Evolutionary conservation across 2,113 vertebrate species (phyloP).

Genomic region (Oncorhynchus gorbuscha): DNA sequence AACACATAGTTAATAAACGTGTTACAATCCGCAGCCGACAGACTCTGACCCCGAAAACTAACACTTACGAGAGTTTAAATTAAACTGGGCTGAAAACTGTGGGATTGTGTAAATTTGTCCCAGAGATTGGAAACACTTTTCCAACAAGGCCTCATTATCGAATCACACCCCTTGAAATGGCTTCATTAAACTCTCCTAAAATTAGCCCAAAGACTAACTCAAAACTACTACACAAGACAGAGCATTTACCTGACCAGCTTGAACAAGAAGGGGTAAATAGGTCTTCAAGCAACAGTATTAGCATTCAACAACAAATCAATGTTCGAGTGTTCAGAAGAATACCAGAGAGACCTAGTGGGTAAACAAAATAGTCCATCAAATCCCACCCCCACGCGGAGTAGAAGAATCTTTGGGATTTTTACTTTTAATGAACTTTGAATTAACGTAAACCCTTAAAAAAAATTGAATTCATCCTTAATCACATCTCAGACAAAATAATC

Average conservation of each 20-base stretch:
- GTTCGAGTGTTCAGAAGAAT: too few relatives aligned
- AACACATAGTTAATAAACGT: neutral
- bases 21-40: too few relatives aligned
- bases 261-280: too few relatives aligned
- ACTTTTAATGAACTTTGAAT: slow-evolving; percentile 65
- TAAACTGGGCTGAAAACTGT: too few relatives aligned
- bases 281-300: neutral
- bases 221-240: neutral
- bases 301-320: neutral
- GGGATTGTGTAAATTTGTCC: too few relatives aligned
- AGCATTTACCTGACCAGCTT: too few relatives aligned
- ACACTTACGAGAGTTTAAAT: too few relatives aligned
- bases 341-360: neutral
- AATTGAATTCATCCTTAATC: neutral
- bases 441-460: slow-evolving; percentile 30
- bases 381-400: neutral
- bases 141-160: neutral
- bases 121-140: too few relatives aligned
- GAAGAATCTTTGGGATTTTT: slow-evolving; percentile 40
- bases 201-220: neutral
- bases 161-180: neutral
- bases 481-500: slow-evolving; percentile 6
- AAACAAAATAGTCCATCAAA: neutral
- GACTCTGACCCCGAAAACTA: too few relatives aligned
- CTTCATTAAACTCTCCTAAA: neutral